Percentiles rank a stretch among this genome's conserved stretches.
Conservation (phyloP, 2,113 vertebrate species). For the Psammodynastes pulverulentus region DNA sequence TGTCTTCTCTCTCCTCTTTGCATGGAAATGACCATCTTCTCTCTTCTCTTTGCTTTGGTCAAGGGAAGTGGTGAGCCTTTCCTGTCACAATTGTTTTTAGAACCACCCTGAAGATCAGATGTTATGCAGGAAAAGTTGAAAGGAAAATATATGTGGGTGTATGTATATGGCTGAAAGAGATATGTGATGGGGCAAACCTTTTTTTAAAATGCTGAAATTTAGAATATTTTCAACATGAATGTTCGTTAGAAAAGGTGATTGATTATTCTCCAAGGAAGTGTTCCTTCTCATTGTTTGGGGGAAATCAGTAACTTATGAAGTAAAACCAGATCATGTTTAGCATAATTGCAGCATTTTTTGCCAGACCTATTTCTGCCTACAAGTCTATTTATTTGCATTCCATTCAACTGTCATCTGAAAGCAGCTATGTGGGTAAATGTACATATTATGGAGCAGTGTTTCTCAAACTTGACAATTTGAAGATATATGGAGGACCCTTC, state of each 20-base stretch:
- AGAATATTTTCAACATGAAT: conserved; percentile 34
- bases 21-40: conserved; percentile 67
- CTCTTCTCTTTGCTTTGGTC: conserved; percentile 60
- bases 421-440: accelerated
- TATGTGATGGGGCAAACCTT: background rate
- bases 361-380: background rate
- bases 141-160: too few relatives aligned
- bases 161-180: background rate
- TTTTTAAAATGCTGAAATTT: conserved; percentile 42
- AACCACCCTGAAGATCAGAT: background rate
- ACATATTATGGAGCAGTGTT: too few relatives aligned
- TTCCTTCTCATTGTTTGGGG: background rate
- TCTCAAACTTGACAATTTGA: too few relatives aligned
- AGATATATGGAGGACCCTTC: too few relatives aligned
- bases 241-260: conserved; percentile 29
- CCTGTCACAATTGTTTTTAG: conserved; percentile 8
- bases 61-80: conserved; percentile 76
- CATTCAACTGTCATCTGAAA: background rate
- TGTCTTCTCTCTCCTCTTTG: conserved; percentile 60
- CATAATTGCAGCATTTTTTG: conserved; percentile 5
- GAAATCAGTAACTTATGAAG: too few relatives aligned
- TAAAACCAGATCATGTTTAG: background rate
- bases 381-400: background rate
- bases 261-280: conserved; percentile 34
- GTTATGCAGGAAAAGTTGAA: background rate